Base-by-base conservation (phyloP, 2,113 vertebrate genomes). In the Hypanus sabinus region DNA sequence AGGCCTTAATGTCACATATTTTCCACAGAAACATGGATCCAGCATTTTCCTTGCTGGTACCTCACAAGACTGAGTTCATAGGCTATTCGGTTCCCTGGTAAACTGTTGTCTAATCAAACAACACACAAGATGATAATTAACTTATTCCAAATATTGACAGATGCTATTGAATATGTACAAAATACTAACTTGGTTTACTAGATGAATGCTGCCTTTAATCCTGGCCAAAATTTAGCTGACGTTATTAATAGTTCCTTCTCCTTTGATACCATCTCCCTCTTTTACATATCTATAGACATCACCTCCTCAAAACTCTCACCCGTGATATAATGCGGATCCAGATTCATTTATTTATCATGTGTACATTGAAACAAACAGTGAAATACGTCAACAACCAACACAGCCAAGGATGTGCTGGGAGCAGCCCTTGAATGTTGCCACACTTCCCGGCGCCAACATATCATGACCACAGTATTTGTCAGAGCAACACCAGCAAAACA, bases 141-240 rank as follows among this genome's bases (percentile, higher is more conserved):
- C 95, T 93, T 5, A 14, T 11, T 92, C 94, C 95, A 96, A 96
- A 96, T 96, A 96, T 96, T 96, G 96, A 96, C 96, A 95, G 93
- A 95, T 94, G 27, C 36, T 24, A 46, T 73, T 36, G 1, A 73
- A 38, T 70, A 55, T 75, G 22, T 93, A 38, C 90, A 73, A 46
- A 30, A 38, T 8, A 27, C 5, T 73, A 73, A 24, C 8, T 55
- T 93, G 68, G 73, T 93, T 75, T 18, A 33, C 65, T 65, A 5
- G 14, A 90, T 33, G 85, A 68, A 90, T 20, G 33, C n/a, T n/a
- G 38, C 16, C 33, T 88, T 62, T 62, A 30, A 6, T 90, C 10
- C 85, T 65, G 60, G 12, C 0, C 60, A 7, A 60, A 0, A 8
- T 11, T 57, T 57, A 24, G 20, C 80, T 68, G 60, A n/a, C n/a